phyloP scores from a whole-genome alignment of 2,113 vertebrate genomes.

The Gavia stellata region DNA sequence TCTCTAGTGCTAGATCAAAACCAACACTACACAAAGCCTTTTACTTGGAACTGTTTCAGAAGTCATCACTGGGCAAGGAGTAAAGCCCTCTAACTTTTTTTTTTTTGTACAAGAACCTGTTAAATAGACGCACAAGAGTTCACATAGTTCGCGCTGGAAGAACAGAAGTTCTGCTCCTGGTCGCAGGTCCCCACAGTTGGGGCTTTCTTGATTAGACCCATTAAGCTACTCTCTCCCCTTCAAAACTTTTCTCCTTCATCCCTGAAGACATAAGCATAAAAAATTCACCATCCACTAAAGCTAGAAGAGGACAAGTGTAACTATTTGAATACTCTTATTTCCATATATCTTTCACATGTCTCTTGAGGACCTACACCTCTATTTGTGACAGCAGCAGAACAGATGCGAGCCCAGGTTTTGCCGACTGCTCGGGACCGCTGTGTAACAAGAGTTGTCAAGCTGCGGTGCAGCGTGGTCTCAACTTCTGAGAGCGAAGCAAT shows the following conservation, averaged over 20 bases:
- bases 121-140: background rate
- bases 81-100: background rate
- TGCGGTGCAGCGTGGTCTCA: fast-evolving
- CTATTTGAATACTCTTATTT: background rate
- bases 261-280: background rate
- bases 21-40: background rate
- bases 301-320: background rate
- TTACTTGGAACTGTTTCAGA: background rate
- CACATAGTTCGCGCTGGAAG: background rate
- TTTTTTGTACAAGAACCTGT: background rate
- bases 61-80: background rate
- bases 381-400: background rate
- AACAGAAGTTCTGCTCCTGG: background rate
- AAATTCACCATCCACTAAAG: background rate
- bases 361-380: background rate
- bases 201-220: background rate
- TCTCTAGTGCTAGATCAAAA: background rate
- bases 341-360: background rate
- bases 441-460: background rate
- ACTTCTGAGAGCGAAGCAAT: fast-evolving
- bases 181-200: fast-evolving
- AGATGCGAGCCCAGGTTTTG: background rate
- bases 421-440: no score
- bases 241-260: background rate
- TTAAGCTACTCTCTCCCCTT: background rate